Evolutionary conservation across 37 sponge, comb jelly and placozoan species (phyloP).

Genomic region (Chondrilla cf. caribensis): DNA sequence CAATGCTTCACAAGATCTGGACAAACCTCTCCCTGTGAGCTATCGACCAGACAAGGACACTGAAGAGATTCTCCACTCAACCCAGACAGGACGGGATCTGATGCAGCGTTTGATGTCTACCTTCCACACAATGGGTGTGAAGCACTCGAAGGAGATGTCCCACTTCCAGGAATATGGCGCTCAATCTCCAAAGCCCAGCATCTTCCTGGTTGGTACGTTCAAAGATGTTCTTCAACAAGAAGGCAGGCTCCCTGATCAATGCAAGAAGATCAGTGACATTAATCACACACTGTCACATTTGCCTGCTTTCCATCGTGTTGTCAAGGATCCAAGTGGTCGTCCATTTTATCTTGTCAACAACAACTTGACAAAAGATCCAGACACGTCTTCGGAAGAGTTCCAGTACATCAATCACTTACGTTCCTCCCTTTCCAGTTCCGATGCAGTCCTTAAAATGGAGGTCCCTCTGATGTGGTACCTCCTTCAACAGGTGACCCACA

Average conservation of each 20-base stretch:
- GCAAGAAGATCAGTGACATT: background rate
- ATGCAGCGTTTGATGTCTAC: background rate
- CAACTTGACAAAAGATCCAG: background rate
- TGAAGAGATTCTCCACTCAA: background rate
- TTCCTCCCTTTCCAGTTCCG: background rate
- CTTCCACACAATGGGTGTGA: background rate
- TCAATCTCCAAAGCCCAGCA: background rate
- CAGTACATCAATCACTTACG: background rate
- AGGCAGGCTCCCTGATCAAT: background rate
- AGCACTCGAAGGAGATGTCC: background rate
- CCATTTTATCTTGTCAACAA: background rate
- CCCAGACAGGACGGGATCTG: background rate
- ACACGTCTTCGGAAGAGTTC: background rate
- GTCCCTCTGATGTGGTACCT: slow-evolving; percentile 7
- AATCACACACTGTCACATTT: background rate
- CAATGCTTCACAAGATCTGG: slow-evolving; percentile 11
- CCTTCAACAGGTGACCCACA: background rate
- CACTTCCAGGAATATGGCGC: background rate
- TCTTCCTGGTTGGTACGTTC: slow-evolving; percentile 1
- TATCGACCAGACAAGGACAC: background rate
- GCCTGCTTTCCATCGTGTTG: background rate
- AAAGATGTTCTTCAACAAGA: background rate
- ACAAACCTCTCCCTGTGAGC: background rate
- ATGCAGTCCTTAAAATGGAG: background rate
- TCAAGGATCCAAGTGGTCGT: background rate